Evolutionary conservation across 2,797 vertebrate species (phyloP).

Genomic region (Xiphophorus birchmanni): DNA sequence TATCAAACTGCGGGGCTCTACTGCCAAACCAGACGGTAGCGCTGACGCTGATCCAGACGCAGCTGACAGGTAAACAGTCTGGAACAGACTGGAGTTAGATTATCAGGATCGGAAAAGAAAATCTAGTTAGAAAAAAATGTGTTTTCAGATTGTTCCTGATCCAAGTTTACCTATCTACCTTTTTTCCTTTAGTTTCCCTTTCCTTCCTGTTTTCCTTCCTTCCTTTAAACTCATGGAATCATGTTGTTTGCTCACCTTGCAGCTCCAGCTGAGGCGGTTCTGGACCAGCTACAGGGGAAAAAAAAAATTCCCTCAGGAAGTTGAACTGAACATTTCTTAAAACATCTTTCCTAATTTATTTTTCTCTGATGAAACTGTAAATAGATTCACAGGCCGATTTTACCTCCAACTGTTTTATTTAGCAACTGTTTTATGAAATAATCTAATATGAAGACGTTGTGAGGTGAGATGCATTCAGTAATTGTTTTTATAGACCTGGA

Average conservation of each 20-base stretch:
- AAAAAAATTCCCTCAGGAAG: constrained; percentile 51
- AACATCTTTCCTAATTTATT: constrained; percentile 73
- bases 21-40: constrained; percentile 51
- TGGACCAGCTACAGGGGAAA: neutral
- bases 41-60: constrained; percentile 60
- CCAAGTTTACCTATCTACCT: neutral
- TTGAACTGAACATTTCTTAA: constrained; percentile 30
- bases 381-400: constrained; percentile 42
- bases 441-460: neutral
- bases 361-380: constrained; percentile 49
- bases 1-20: constrained; percentile 60
- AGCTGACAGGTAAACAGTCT: constrained; percentile 66
- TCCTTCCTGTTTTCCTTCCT: neutral
- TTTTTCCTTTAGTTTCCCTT: neutral
- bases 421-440: neutral
- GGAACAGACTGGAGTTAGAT: neutral
- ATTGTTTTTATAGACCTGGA: neutral
- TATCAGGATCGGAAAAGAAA: neutral
- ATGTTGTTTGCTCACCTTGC: constrained; percentile 15
- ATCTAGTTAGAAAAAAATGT: neutral
- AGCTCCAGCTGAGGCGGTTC: constrained; percentile 70
- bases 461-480: neutral
- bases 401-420: neutral
- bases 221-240: neutral
- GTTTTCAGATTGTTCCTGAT: neutral